Evolutionary conservation across 2,888 invertebrate genomes (phyloP).

Genomic region (Pyralis farinalis): DNA sequence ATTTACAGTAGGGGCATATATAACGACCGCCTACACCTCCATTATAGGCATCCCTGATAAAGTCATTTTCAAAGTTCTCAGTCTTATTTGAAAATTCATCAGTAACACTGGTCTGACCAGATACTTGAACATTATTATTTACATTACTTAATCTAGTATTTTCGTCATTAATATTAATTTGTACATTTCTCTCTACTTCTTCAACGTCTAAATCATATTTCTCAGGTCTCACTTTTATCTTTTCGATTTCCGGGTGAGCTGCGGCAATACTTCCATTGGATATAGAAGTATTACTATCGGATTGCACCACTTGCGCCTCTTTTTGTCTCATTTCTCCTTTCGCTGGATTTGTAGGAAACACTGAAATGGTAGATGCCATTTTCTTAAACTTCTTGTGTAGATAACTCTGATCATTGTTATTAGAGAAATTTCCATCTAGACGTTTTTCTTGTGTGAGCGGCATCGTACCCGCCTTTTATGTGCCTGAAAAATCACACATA

Average conservation of each 20-base stretch:
- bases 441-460: slow-evolving; percentile 76
- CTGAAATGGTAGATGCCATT: slow-evolving; percentile 84
- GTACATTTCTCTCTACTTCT: slow-evolving; percentile 71
- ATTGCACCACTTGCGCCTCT: slow-evolving; percentile 49
- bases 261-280: slow-evolving; percentile 71
- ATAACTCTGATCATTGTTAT: slow-evolving; percentile 87
- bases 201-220: slow-evolving; percentile 38
- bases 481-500: slow-evolving; percentile 55
- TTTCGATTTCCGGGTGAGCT: slow-evolving; percentile 71
- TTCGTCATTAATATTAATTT: slow-evolving; percentile 75
- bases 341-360: slow-evolving; percentile 51
- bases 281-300: slow-evolving; percentile 53
- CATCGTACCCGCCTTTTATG: slow-evolving; percentile 65
- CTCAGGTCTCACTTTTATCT: slow-evolving; percentile 54
- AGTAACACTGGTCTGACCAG: slow-evolving; percentile 78
- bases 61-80: slow-evolving; percentile 77
- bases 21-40: slow-evolving; percentile 83
- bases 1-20: slow-evolving; percentile 93
- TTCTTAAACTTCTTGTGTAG: slow-evolving; percentile 97
- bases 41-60: slow-evolving; percentile 69
- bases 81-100: slow-evolving; percentile 79
- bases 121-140: slow-evolving; percentile 70
- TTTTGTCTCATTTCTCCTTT: slow-evolving; percentile 53
- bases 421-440: slow-evolving; percentile 69
- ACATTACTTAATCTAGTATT: slow-evolving; percentile 71